Percentiles rank a stretch among this genome's conserved stretches.
Evolutionary conservation across 2,113 vertebrate genomes (phyloP).

Genomic region (Microcebus ravelobensis): DNA sequence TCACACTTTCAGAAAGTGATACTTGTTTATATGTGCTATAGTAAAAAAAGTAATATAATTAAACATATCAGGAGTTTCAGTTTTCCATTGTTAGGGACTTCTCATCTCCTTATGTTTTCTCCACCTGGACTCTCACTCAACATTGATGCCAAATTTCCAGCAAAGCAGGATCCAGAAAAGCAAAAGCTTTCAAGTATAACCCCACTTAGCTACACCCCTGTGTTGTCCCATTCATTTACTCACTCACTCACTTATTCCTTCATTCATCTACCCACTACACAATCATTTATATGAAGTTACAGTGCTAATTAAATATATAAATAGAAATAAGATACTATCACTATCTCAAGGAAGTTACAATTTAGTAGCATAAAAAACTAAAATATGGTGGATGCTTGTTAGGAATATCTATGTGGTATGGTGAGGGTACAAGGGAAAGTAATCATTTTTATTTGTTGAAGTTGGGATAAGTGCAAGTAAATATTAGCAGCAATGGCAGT

Average conservation of each 20-base stretch:
- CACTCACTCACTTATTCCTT: background rate
- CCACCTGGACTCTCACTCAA: background rate
- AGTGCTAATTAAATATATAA: background rate
- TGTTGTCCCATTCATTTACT: background rate
- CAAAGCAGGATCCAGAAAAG: background rate
- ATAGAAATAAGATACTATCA: background rate
- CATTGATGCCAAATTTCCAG: background rate
- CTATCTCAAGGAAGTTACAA: fast-evolving
- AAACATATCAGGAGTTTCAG: background rate
- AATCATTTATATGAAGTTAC: background rate
- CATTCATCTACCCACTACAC: background rate
- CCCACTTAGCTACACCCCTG: fast-evolving
- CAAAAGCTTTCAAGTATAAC: background rate
- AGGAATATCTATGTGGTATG: too few relatives aligned
- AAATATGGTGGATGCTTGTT: background rate
- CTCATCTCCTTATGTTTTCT: background rate
- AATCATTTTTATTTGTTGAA: background rate
- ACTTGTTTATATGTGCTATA: background rate
- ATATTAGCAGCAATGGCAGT: background rate
- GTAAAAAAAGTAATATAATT: background rate
- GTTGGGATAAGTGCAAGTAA: background rate
- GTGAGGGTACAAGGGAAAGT: fast-evolving
- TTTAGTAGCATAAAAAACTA: background rate
- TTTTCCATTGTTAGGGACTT: background rate
- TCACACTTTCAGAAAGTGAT: background rate